These are phyloP conservation scores for Lerista edwardsae DNA, from an alignment of 2,797 vertebrate species.

Conservation along the genomic window DNA sequence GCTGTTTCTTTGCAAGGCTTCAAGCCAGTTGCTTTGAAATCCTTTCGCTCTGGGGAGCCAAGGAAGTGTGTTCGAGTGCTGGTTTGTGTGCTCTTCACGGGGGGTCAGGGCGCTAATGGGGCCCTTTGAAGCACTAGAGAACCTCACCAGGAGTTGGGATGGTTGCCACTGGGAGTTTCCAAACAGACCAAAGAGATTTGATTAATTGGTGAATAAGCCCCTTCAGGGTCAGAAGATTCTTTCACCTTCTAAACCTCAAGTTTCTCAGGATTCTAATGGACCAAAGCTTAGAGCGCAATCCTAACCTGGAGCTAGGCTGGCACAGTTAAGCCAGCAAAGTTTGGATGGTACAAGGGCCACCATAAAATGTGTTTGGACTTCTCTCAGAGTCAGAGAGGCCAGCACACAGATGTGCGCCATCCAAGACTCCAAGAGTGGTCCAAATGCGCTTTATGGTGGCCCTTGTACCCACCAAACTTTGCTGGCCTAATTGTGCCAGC, in stretches of 20 bases:
- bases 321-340: no score
- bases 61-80: accelerated
- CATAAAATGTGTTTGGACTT: no score
- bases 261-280: accelerated
- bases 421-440: no score
- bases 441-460: no score
- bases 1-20: not conserved
- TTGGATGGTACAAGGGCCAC: no score
- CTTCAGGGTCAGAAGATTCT: not conserved
- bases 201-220: not conserved
- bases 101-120: not conserved
- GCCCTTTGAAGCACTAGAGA: not conserved
- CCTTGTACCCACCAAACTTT: no score
- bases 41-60: not conserved
- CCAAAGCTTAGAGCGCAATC: no score
- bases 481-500: no score
- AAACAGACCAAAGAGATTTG: not conserved
- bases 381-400: no score
- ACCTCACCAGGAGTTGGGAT: not conserved
- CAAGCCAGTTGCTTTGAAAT: conserved; percentile 14
- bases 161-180: not conserved
- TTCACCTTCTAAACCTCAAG: not conserved
- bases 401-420: no score
- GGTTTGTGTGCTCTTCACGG: not conserved
- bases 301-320: no score